Conservation (phyloP, 2,113 vertebrate genomes). For the Phoxinus phoxinus region DNA sequence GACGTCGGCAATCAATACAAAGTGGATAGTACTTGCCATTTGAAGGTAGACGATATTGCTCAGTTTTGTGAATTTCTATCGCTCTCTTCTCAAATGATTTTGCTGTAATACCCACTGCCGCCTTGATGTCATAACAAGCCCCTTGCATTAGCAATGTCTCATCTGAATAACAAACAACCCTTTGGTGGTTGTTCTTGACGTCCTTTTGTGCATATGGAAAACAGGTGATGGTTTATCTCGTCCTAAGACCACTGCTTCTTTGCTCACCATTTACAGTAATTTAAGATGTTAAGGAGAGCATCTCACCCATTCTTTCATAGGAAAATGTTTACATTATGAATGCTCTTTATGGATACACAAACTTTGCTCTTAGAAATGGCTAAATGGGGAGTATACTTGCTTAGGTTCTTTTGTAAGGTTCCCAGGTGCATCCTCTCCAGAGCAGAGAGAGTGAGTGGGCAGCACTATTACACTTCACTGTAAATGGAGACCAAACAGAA, state of each 20-base stretch:
- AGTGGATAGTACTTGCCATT: neutral
- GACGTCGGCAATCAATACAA: conserved; percentile 16
- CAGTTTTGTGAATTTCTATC: conserved; percentile 30
- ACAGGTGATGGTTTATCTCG: conserved; percentile 9
- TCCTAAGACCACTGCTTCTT: conserved; percentile 17
- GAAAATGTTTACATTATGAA: conserved; percentile 50
- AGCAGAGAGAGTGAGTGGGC: conserved; percentile 39
- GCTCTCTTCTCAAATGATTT: conserved; percentile 31
- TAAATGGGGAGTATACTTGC: conserved; percentile 52
- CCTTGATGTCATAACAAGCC: conserved; percentile 57
- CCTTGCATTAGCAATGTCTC: conserved; percentile 41
- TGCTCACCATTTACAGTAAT: conserved; percentile 15
- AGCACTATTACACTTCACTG: conserved; percentile 33
- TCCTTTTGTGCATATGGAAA: conserved; percentile 51
- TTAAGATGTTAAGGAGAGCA: neutral
- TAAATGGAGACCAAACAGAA: neutral
- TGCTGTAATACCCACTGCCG: conserved; percentile 29
- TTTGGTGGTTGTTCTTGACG: conserved; percentile 51
- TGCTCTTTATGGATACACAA: conserved; percentile 64
- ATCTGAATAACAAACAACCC: conserved; percentile 59
- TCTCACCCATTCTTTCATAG: neutral
- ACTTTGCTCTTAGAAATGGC: conserved; percentile 53
- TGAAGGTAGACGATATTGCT: neutral
- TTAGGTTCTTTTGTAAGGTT: conserved; percentile 53
- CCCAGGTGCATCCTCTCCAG: conserved; percentile 75